Evolutionary conservation across 2,113 vertebrate species (phyloP), one percentile per base, ranked within the genome.

Genomic region (Aphelocoma coerulescens): DNA sequence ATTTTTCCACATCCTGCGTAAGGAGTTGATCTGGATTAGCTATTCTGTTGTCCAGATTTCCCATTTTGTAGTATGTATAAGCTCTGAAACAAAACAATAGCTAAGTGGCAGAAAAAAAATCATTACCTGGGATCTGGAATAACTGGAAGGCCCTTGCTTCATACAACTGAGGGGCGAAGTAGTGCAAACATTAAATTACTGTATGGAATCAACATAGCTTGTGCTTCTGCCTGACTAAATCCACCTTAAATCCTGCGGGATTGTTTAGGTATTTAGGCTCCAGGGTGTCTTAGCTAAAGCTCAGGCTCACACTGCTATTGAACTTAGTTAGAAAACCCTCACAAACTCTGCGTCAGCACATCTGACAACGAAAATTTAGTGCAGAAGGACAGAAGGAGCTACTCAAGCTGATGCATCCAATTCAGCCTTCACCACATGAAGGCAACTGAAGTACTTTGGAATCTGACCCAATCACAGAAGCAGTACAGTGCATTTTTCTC

Each of bases 41-140:
- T 96, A 99, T 99, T 94, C 99, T 98, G 97, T 99, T 99, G 97
- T 99, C 99, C 97, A 99, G 96, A 97, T 99, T 99, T 76, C 99
- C 99, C 99, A 99, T 99, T 98, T 99, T 99, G 98, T 99, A 99
- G 94, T 99, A 99, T 0, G 99, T 99, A 81, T 98, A 99, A 57
- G 98, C 96, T 98, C 99, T 99, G 96, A 94, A 97, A 97, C 24
- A 91, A 72, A 59, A 96, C 19, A 44, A 94, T 52, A 73, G 84
- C n/a, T 85, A 83, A 93, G 78, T 7, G 11, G 20, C 32, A 94
- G 41, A 17, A 66, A 26, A 58, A 65, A 77, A 43, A 11, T 11
- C 6, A 68, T 68, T 73, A 65, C 22, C 15, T 44, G 13, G 35
- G 13, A 75, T 63, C 30, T 94, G 49, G 82, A 94, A 59, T 26